These are phyloP conservation scores for Xestia sexstrigata DNA, from an alignment of 2,888 invertebrate genomes.

Conservation along the genomic window DNA sequence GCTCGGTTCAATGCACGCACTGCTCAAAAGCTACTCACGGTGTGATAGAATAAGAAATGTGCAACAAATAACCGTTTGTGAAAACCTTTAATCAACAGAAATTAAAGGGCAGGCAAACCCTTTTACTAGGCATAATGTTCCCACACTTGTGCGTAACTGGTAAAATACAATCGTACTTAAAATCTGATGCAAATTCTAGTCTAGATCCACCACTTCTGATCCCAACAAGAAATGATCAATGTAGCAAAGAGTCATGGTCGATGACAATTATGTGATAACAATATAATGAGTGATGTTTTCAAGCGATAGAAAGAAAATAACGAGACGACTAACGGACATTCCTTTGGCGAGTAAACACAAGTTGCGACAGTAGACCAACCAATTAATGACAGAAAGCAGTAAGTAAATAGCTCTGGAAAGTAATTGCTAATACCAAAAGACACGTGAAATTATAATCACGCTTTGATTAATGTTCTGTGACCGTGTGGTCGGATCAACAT, in stretches of 20 bases:
- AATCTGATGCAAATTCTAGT: neutral
- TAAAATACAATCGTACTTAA: neutral
- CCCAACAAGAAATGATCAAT: neutral
- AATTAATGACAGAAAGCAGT: constrained; percentile 51
- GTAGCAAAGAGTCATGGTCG: neutral
- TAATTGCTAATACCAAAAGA: constrained; percentile 34
- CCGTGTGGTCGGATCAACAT: neutral
- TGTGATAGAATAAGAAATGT: neutral
- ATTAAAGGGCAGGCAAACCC: neutral
- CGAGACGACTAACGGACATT: constrained; percentile 38
- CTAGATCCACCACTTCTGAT: neutral
- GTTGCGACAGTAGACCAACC: constrained; percentile 8
- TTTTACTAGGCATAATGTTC: neutral
- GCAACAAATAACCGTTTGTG: neutral
- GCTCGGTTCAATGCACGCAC: neutral
- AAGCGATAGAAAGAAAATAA: constrained; percentile 40
- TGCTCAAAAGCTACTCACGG: neutral
- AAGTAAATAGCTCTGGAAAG: constrained; percentile 35
- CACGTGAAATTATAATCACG: constrained; percentile 36
- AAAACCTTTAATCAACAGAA: neutral
- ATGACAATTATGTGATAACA: constrained; percentile 33
- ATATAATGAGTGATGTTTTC: constrained; percentile 30
- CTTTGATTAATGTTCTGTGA: constrained; percentile 40
- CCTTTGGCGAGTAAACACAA: constrained; percentile 25
- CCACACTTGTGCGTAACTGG: neutral